These are phyloP conservation scores for Mongoloraphidia duomilia DNA, from an alignment of 2,888 invertebrate species.

Conservation along the genomic window DNA sequence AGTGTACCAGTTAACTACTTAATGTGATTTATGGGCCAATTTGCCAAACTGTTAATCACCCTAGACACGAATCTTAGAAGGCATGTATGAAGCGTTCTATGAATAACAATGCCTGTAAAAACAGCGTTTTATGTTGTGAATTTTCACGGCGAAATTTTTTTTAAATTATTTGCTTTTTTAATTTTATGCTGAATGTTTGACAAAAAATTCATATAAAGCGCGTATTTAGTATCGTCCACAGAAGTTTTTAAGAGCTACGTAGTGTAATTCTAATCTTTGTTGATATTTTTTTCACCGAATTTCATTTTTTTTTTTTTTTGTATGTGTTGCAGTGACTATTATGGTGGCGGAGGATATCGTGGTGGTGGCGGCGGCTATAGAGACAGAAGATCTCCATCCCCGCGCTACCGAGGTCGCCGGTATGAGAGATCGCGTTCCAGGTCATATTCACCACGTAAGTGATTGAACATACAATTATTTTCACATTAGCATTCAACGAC, in stretches of 20 bases:
- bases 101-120: not conserved
- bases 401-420: conserved; percentile 50
- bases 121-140: not conserved
- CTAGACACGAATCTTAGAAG: not conserved
- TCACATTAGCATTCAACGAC: too few relatives aligned
- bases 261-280: too few relatives aligned
- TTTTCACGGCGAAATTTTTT: too few relatives aligned
- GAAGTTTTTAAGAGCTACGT: too few relatives aligned
- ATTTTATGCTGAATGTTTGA: too few relatives aligned
- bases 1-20: not conserved
- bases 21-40: not conserved
- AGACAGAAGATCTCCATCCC: conserved; percentile 54
- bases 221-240: too few relatives aligned
- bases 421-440: conserved; percentile 63
- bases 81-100: not conserved
- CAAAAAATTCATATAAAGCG: too few relatives aligned
- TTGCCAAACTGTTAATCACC: not conserved
- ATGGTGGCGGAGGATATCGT: conserved; percentile 34
- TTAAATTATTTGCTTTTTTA: too few relatives aligned
- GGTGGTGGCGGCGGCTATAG: conserved; percentile 36
- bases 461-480: conserved; percentile 8
- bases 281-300: too few relatives aligned
- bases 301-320: too few relatives aligned
- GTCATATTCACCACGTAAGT: conserved; percentile 72
- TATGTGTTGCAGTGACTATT: conserved; percentile 28